Conservation (phyloP, 2,797 vertebrate genomes). For the Ptychobarbus kaznakovi region DNA sequence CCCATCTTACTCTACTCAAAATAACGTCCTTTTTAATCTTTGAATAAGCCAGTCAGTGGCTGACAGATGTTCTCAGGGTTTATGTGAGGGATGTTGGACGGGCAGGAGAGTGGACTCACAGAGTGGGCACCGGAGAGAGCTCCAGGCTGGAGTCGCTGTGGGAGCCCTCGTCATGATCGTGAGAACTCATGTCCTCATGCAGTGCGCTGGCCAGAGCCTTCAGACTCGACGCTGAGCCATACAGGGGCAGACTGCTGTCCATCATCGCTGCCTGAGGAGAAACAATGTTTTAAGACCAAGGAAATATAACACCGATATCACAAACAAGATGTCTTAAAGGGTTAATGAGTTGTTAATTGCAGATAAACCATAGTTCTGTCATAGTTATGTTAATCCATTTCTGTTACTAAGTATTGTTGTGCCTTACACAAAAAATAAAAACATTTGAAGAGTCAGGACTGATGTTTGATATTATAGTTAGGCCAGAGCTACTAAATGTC, state of each 20-base stretch:
- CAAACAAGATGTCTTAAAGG: neutral
- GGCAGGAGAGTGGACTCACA: slow-evolving; percentile 79
- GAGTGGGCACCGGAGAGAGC: slow-evolving; percentile 90
- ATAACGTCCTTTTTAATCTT: neutral
- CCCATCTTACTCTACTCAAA: neutral
- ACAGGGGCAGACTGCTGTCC: slow-evolving; percentile 87
- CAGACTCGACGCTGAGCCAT: slow-evolving; percentile 87
- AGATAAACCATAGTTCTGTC: too few species aligned
- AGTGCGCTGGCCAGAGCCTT: slow-evolving; percentile 88
- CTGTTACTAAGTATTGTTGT: too few species aligned
- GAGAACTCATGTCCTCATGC: slow-evolving; percentile 92
- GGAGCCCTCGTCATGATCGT: slow-evolving; percentile 88
- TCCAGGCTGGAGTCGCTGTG: slow-evolving; percentile 96
- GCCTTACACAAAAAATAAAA: too few species aligned
- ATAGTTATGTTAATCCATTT: too few species aligned
- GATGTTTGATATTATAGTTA: too few species aligned
- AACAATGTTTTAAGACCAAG: slow-evolving; percentile 9
- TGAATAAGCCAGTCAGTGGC: neutral
- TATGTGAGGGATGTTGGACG: neutral
- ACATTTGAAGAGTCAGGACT: too few species aligned
- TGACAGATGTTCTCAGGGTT: neutral
- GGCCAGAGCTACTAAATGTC: too few species aligned
- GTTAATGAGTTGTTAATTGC: too few species aligned
- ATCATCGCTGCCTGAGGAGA: slow-evolving; percentile 83
- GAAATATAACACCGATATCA: neutral